phyloP scores from a whole-genome alignment of 2,113 vertebrate genomes.

The Labrus mixtus region DNA sequence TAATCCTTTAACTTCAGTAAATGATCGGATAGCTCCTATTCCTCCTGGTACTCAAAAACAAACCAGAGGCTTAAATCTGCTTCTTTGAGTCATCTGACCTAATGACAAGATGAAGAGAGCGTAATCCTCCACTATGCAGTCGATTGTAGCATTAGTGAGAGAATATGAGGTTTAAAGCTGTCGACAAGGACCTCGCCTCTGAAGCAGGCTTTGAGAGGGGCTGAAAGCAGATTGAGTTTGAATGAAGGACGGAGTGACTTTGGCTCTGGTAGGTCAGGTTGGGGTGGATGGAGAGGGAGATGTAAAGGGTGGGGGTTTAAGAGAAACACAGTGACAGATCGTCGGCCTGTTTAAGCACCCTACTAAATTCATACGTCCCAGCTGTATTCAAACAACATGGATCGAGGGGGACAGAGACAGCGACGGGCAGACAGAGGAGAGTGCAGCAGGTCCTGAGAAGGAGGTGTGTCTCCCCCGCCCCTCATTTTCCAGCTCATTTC shows the following conservation, averaged over 20 bases:
- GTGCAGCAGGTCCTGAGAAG: constrained; percentile 66
- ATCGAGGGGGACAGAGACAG: constrained; percentile 26
- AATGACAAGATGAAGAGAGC: constrained; percentile 43
- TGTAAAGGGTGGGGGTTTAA: too few species aligned
- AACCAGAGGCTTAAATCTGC: background rate
- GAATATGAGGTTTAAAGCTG: constrained; percentile 58
- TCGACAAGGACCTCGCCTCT: constrained; percentile 42
- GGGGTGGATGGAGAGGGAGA: constrained; percentile 13
- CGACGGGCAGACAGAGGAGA: constrained; percentile 51
- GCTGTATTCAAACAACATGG: constrained; percentile 83
- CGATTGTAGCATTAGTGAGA: constrained; percentile 51
- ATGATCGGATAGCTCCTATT: too few species aligned
- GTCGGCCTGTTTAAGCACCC: constrained; percentile 79
- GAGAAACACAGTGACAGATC: constrained; percentile 67
- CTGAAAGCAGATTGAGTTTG: constrained; percentile 79
- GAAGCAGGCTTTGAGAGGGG: constrained; percentile 60
- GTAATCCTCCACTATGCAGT: constrained; percentile 48
- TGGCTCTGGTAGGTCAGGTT: constrained; percentile 65
- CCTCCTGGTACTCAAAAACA: background rate
- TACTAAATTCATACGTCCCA: constrained; percentile 84
- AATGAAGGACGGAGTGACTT: constrained; percentile 65
- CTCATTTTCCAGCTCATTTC: constrained; percentile 88
- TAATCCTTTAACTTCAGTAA: too few species aligned
- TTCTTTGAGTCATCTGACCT: constrained; percentile 24
- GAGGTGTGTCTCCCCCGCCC: constrained; percentile 75